phyloP scores from a whole-genome alignment of 30 jellyfish, hydroid and myxozoan genomes.

The Hydra vulgaris region DNA sequence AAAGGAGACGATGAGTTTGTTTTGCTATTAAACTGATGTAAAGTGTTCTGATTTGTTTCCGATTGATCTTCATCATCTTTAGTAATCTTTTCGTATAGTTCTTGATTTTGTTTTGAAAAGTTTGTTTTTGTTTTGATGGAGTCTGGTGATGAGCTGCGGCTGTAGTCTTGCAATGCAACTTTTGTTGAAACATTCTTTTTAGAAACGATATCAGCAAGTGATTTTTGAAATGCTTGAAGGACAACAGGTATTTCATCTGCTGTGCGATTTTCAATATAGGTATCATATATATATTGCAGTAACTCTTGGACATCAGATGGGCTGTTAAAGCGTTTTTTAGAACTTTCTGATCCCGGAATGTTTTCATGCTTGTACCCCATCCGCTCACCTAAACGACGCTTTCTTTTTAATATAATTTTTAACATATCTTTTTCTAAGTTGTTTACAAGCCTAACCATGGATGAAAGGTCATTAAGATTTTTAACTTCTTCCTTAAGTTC shows the following conservation, averaged over 20 bases:
- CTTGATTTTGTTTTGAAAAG: not conserved
- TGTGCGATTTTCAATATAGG: constrained; percentile 27
- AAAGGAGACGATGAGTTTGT: constrained; percentile 5
- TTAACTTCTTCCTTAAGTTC: constrained; percentile 15
- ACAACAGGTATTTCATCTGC: constrained; percentile 32
- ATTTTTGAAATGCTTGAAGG: constrained; percentile 26
- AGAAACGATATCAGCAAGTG: constrained; percentile 23
- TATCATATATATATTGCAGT: constrained; percentile 27
- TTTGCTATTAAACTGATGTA: not conserved
- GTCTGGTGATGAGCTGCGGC: not conserved
- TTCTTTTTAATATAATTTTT: constrained; percentile 14
- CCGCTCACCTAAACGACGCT: constrained; percentile 12
- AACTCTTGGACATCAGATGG: constrained; percentile 28
- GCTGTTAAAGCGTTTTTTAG: constrained; percentile 7
- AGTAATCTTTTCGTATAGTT: not conserved
- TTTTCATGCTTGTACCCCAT: constrained; percentile 25
- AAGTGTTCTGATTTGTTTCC: not conserved
- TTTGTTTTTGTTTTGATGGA: too few relatives aligned
- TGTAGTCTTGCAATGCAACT: not conserved
- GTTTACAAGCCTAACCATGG: constrained; percentile 24
- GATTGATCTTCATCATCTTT: not conserved
- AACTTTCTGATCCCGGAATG: constrained; percentile 2
- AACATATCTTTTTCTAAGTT: constrained; percentile 30
- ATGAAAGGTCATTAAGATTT: constrained; percentile 19
- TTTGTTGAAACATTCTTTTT: constrained; percentile 11